Evolutionary conservation across 64 coral and sea anemone species (phyloP).

Genomic region (Stylophora pistillata): DNA sequence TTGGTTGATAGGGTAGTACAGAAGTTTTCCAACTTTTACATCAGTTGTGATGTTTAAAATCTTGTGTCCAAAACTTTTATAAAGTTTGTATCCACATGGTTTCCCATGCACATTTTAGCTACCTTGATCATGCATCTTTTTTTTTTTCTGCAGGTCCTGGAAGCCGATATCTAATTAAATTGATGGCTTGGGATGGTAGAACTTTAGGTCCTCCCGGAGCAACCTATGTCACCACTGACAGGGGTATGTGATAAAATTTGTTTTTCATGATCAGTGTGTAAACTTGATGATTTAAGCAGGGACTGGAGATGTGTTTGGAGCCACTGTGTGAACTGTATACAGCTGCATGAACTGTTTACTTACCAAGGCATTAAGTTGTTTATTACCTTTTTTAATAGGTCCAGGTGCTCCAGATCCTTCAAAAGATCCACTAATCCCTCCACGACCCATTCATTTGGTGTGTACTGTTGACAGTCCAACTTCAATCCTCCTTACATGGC

Average conservation of each 20-base stretch:
- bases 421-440: neutral
- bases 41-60: too few relatives aligned
- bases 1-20: too few relatives aligned
- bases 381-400: neutral
- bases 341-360: too few relatives aligned
- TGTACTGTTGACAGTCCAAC: slow-evolving; percentile 34
- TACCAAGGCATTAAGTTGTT: neutral
- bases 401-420: neutral
- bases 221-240: neutral
- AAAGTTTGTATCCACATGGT: too few relatives aligned
- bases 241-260: neutral
- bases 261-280: neutral
- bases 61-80: too few relatives aligned
- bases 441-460: slow-evolving; percentile 10
- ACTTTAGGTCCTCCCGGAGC: slow-evolving; percentile 56
- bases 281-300: neutral
- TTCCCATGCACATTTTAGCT: too few relatives aligned
- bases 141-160: slow-evolving; percentile 40
- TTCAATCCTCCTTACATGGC: slow-evolving; percentile 41
- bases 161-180: slow-evolving; percentile 46
- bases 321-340: too few relatives aligned
- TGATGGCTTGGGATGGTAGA: slow-evolving; percentile 74
- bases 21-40: too few relatives aligned
- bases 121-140: neutral
- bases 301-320: too few relatives aligned